A percentile compares a stretch with the other conserved stretches of the same genome.
These are phyloP conservation scores for Helicoverpa assulta DNA, from an alignment of 2,888 invertebrate genomes.

Conservation along the genomic window DNA sequence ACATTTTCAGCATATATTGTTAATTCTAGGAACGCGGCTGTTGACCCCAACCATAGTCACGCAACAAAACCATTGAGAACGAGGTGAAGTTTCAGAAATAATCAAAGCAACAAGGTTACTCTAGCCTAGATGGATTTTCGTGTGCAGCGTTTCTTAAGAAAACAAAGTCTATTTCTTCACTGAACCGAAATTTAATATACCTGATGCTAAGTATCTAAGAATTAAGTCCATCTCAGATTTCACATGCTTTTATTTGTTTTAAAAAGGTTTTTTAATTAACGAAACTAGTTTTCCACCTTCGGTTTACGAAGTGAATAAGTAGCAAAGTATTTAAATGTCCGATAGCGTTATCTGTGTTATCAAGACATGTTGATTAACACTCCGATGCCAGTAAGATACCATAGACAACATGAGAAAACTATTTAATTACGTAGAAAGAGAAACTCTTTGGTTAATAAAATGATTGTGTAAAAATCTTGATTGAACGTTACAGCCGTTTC, in stretches of 20 bases:
- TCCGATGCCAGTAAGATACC: conserved; percentile 23
- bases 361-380: conserved; percentile 53
- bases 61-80: conserved; percentile 67
- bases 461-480: neutral
- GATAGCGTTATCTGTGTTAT: conserved; percentile 68
- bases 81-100: conserved; percentile 64
- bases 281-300: conserved; percentile 14
- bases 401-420: conserved; percentile 5
- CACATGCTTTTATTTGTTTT: conserved; percentile 7
- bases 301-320: conserved; percentile 6
- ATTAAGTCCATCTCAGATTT: conserved; percentile 40
- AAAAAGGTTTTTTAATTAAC: conserved; percentile 27
- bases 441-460: conserved; percentile 9
- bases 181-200: neutral
- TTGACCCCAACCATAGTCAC: conserved; percentile 64
- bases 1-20: conserved; percentile 7
- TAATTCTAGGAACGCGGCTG: conserved; percentile 50
- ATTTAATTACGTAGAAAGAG: conserved; percentile 9
- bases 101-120: conserved; percentile 60
- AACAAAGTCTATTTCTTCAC: conserved; percentile 19
- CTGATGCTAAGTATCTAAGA: conserved; percentile 14
- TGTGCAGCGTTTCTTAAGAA: conserved; percentile 16
- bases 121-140: conserved; percentile 49
- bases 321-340: conserved; percentile 49
- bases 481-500: conserved; percentile 4